Conservation (phyloP, 2,888 invertebrate species). For the Stegophylla sp. region DNA sequence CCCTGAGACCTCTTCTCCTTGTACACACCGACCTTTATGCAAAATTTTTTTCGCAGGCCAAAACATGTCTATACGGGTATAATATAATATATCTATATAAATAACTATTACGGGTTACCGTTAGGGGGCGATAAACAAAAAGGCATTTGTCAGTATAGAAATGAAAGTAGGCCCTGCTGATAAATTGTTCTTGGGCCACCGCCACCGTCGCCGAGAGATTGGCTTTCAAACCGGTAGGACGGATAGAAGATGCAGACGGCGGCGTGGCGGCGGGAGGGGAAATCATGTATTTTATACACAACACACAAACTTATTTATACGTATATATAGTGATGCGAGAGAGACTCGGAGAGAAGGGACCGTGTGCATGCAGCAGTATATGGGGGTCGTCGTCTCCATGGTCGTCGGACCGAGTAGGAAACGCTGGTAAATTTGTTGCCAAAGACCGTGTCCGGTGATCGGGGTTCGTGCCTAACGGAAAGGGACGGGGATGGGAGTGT, state of each 20-base stretch:
- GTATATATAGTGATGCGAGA: neutral
- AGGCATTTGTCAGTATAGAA: conserved; percentile 52
- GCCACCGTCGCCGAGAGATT: conserved; percentile 40
- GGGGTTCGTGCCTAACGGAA: conserved; percentile 7
- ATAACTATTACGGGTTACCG: conserved; percentile 53
- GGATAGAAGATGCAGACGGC: neutral
- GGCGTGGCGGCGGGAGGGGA: neutral
- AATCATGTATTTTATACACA: conserved; percentile 23
- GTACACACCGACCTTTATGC: neutral
- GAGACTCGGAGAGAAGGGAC: neutral
- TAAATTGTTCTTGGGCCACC: conserved; percentile 34
- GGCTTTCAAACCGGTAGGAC: conserved; percentile 27
- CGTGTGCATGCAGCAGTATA: neutral
- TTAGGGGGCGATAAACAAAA: conserved; percentile 55
- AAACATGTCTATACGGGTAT: neutral
- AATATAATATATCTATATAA: conserved; percentile 29
- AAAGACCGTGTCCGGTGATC: conserved; percentile 42
- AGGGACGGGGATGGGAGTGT: neutral
- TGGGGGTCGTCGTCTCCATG: neutral
- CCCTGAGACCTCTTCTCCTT: neutral
- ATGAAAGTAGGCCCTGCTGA: conserved; percentile 37
- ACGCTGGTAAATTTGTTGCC: conserved; percentile 42
- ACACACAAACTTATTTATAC: neutral
- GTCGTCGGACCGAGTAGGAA: neutral
- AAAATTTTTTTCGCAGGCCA: neutral